Percentiles rank a stretch among this genome's conserved stretches.
phyloP scores from a whole-genome alignment of 2,113 vertebrate species.

The Megalops atlanticus region DNA sequence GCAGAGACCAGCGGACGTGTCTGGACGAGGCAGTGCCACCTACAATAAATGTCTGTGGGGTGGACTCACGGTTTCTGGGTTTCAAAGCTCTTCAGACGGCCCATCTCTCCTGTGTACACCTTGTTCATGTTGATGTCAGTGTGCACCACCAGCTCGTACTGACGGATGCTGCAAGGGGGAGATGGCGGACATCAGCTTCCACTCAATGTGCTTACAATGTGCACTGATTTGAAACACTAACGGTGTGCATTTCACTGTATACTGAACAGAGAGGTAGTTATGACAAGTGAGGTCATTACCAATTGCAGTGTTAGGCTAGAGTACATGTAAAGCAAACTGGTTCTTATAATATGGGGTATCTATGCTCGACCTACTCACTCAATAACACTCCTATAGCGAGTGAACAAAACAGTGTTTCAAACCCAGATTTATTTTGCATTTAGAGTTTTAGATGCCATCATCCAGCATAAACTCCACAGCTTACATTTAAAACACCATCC shows the following conservation, averaged over 20 bases:
- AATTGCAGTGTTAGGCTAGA: too few species aligned
- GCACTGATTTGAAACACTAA: slow-evolving; percentile 15
- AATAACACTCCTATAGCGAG: too few species aligned
- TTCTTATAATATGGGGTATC: not conserved
- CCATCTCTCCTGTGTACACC: slow-evolving; percentile 80
- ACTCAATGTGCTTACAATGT: not conserved
- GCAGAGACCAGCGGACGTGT: not conserved
- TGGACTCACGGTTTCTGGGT: slow-evolving; percentile 83
- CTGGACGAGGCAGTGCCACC: not conserved
- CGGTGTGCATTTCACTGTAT: not conserved
- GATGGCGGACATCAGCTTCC: not conserved
- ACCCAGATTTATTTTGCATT: not conserved
- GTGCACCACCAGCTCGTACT: slow-evolving; percentile 80
- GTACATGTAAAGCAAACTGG: too few species aligned
- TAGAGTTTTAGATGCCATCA: too few species aligned
- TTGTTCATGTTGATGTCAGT: slow-evolving; percentile 68
- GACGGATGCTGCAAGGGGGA: slow-evolving; percentile 73
- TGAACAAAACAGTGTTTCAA: not conserved
- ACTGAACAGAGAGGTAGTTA: not conserved
- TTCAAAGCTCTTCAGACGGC: slow-evolving; percentile 81
- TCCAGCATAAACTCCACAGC: too few species aligned
- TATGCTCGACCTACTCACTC: not conserved
- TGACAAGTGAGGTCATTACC: too few species aligned
- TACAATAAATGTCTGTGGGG: not conserved
- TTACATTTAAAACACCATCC: not conserved